Evolutionary conservation across 2,888 invertebrate species (phyloP), one percentile per base, ranked within the genome.

Genomic region (Adelognathus sp.): DNA sequence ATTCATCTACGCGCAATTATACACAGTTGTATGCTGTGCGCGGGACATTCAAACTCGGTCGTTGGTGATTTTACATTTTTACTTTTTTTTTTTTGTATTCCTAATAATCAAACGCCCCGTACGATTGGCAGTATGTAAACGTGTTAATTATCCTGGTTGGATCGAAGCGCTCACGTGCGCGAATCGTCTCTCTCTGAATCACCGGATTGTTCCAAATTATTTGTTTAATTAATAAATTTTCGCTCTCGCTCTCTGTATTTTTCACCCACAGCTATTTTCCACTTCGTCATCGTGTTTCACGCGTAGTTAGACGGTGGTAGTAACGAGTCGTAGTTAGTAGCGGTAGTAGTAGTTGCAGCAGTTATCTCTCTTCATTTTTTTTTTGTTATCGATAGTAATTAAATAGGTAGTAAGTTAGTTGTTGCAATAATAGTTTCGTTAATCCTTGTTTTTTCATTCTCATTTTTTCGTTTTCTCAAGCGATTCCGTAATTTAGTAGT

Each of bases 121-220:
- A 87, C 85, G 85, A 88, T 88, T 90, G 89, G 90, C 90, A 90
- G 90, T 90, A 90, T 90, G 84, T 88, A 86, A 88, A 86, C 63
- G 84, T 84, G 60, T 85, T 66, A 66, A 63, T 66, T 77, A 77
- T 81, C 46, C 54, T 73, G 54, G 46, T 75, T 58, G 64, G 70
- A 75, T 75, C 63, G 36, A 61, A 74, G 72, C 9, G 73, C 54
- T 39, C 46, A 50, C 50, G 41, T 50, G 66, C 63, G 50, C 41
- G 33, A 66, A 44, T 24, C 54, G 61, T 63, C 50, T 52, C 36
- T 79, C 61, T 73, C 69, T 73, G 18, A 11, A 21, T 50, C 52
- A 56, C 69, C 63, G 69, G n/a, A 73, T 67, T 60, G 69, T 54
- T 46, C 29, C 21, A 56, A 69, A 69, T 71, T 76, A 24, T 77